These are phyloP conservation scores for Melanerpes formicivorus DNA, from an alignment of 2,113 vertebrate genomes.

Conservation along the genomic window DNA sequence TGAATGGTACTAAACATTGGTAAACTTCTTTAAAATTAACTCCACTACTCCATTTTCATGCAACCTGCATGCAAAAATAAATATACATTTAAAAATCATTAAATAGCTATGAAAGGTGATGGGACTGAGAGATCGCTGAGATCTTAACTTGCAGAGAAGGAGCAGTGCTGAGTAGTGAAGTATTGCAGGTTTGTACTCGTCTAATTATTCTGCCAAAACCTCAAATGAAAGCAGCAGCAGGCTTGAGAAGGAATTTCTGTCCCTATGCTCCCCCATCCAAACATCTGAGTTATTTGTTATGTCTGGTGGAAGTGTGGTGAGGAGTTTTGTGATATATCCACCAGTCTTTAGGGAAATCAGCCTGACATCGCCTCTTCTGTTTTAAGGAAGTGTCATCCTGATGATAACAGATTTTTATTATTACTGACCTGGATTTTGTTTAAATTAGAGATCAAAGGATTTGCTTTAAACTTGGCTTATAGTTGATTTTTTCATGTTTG, in stretches of 20 bases:
- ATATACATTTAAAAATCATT: neutral
- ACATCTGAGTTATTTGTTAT: neutral
- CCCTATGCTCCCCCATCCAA: neutral
- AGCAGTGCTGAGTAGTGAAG: accelerated
- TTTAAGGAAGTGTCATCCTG: neutral
- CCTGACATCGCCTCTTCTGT: neutral
- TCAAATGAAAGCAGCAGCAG: neutral
- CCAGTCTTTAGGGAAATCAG: neutral
- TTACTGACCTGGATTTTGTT: neutral
- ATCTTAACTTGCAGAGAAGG: neutral
- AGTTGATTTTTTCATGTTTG: neutral
- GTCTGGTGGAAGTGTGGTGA: neutral
- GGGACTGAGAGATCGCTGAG: neutral
- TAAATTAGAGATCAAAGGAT: neutral
- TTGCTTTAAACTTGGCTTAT: neutral
- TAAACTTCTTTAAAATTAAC: neutral
- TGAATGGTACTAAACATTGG: neutral
- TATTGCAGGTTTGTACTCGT: neutral
- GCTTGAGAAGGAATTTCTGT: neutral
- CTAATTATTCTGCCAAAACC: neutral
- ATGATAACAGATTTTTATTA: neutral
- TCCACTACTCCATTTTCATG: neutral
- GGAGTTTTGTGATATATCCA: neutral
- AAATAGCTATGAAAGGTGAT: neutral
- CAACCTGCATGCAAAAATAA: neutral